Conservation (phyloP, 2,113 vertebrate genomes). For the Fulica atra region DNA sequence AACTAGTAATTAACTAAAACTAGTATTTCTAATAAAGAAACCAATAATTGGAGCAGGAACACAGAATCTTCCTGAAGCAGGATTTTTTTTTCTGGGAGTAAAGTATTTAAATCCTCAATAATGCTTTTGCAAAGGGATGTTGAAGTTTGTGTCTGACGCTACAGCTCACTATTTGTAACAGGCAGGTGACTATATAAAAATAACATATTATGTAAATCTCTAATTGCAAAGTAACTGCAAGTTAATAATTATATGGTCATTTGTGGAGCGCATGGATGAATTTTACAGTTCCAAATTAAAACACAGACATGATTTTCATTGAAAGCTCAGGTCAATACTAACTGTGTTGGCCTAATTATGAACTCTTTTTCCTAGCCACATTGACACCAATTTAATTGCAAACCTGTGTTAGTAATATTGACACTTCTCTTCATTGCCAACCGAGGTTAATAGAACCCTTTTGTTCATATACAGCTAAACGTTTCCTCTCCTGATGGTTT, state of each 20-base stretch:
- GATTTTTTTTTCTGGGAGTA: neutral
- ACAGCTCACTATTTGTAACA: neutral
- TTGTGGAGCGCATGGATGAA: slow-evolving; percentile 48
- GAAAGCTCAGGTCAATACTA: slow-evolving; percentile 68
- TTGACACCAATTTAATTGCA: slow-evolving; percentile 64
- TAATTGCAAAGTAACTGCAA: slow-evolving; percentile 32
- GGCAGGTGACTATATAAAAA: neutral
- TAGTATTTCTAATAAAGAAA: slow-evolving; percentile 15
- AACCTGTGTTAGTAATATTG: slow-evolving; percentile 46
- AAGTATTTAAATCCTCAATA: neutral
- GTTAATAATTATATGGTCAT: slow-evolving; percentile 31
- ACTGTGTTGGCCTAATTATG: slow-evolving; percentile 53
- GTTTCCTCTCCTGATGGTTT: neutral
- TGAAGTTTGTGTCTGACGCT: neutral
- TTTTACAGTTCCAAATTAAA: slow-evolving; percentile 67
- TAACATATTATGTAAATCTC: neutral
- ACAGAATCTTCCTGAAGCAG: neutral
- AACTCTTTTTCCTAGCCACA: slow-evolving; percentile 37
- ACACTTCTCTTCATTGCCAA: slow-evolving; percentile 22
- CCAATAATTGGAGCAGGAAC: neutral
- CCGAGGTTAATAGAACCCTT: slow-evolving; percentile 10
- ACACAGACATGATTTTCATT: slow-evolving; percentile 50
- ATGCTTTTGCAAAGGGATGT: neutral
- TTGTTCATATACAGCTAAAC: neutral
- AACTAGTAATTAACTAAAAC: neutral